These are phyloP conservation scores for Trissolcus japonicus DNA, from an alignment of 2,888 invertebrate species.

Conservation along the genomic window DNA sequence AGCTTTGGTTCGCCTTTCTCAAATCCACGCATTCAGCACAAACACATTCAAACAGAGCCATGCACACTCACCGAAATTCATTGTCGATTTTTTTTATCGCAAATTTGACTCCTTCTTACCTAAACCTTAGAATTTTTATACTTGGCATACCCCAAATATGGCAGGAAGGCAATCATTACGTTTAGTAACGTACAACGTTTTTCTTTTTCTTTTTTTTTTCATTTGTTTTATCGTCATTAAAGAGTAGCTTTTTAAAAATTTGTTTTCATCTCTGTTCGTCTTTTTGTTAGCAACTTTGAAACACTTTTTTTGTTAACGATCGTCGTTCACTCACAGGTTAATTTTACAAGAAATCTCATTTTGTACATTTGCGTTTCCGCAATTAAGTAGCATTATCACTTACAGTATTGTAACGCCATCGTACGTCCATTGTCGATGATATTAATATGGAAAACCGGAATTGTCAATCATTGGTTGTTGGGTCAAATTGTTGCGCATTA, in stretches of 20 bases:
- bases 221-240: constrained; percentile 58
- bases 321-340: constrained; percentile 55
- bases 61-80: constrained; percentile 59
- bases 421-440: constrained; percentile 53
- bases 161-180: constrained; percentile 82
- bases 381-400: constrained; percentile 57
- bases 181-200: constrained; percentile 77
- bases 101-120: constrained; percentile 64
- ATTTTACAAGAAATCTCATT: constrained; percentile 61
- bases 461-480: constrained; percentile 44
- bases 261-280: constrained; percentile 47
- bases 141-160: constrained; percentile 80
- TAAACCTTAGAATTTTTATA: constrained; percentile 77
- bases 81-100: constrained; percentile 57
- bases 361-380: constrained; percentile 63
- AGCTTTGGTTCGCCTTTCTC: constrained; percentile 48
- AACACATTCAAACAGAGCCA: constrained; percentile 56
- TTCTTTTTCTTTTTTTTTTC: constrained; percentile 26
- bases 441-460: constrained; percentile 37
- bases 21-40: constrained; percentile 57
- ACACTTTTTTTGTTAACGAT: constrained; percentile 46
- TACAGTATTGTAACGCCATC: constrained; percentile 54
- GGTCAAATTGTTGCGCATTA: constrained; percentile 45
- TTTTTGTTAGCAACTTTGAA: constrained; percentile 43
- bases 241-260: constrained; percentile 49